These are phyloP conservation scores for Mercenaria mercenaria DNA, from an alignment of 1,140 invertebrate genomes.

Conservation along the genomic window DNA sequence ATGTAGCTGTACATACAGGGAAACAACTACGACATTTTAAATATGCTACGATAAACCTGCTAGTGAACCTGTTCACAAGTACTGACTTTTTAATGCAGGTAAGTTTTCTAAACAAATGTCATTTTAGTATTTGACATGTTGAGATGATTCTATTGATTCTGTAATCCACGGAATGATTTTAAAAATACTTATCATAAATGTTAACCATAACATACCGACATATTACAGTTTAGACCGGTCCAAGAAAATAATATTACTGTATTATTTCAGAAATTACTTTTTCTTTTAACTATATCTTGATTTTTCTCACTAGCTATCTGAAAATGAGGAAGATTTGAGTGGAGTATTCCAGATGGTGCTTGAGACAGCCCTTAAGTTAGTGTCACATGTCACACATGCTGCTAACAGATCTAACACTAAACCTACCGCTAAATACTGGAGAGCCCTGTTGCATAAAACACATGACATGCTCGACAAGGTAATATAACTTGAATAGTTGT, in stretches of 20 bases:
- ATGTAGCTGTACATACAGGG: conserved; percentile 89
- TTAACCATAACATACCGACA: no score
- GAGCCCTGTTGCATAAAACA: conserved; percentile 91
- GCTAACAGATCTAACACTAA: conserved; percentile 65
- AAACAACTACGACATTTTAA: conserved; percentile 94
- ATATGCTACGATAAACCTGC: conserved; percentile 91
- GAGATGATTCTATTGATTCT: no score
- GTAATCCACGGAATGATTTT: no score
- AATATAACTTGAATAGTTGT: conserved; percentile 10
- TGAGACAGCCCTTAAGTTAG: conserved; percentile 77
- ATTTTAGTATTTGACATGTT: not conserved
- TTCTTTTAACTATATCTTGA: no score
- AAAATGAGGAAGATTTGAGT: conserved; percentile 54
- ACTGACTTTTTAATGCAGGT: conserved; percentile 90
- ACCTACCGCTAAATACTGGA: conserved; percentile 90
- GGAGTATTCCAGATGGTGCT: conserved; percentile 76
- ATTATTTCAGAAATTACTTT: no score
- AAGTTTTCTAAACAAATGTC: not conserved
- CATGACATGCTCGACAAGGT: conserved; percentile 89
- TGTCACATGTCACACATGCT: conserved; percentile 73
- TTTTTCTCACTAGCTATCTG: not conserved
- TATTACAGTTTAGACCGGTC: no score
- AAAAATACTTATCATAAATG: no score
- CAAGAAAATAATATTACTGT: no score
- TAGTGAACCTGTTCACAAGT: conserved; percentile 90